Evolutionary conservation across 2,888 invertebrate genomes (phyloP), one percentile per base, ranked within the genome.

Genomic region (Griposia aprilina): DNA sequence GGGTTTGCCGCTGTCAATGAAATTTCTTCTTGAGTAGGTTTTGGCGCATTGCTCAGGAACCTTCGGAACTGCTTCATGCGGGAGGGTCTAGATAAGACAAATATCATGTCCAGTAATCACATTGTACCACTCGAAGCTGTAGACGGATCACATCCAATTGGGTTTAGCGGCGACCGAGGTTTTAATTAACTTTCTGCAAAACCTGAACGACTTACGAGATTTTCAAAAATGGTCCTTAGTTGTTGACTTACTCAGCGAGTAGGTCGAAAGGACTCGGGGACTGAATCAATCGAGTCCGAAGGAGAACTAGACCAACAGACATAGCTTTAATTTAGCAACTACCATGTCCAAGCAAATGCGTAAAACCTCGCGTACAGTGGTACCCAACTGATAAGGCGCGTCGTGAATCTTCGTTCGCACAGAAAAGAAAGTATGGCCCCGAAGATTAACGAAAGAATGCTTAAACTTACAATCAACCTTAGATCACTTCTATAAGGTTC

Each of bases 31-130:
- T 82, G 48, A 41, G 68, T 70, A 10, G 82, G 78, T 65, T 85
- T 59, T 57, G 83, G 82, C 6, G 86, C 66, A 85, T 85, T 82
- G 82, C 86, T 85, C 86, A 83, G 83, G 83, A 83, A 83, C 13
- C 45, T 85, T 57, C 82, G 82, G 23, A 83, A 48, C 69, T 83
- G 11, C 86, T 83, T 83, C 86, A 85, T 77, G 7, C 83, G 83
- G 57, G 86, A 76, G 4, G 86, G 66, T 83, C 83, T 83, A 85
- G 52, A 77, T 78, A 82, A 82, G 86, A 85, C 76, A 81, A 81
- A 81, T 68, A 76, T 82, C 68, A 69, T 60, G 76, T 72, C 85
- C 50, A 68, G 41, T 30, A 63, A 68, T 57, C 65, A 66, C 36
- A 55, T 63, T 59, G 65, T 8, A 62, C 66, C 60, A 50, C 48